These are phyloP conservation scores for Andrena dorsata DNA, from an alignment of 2,888 invertebrate species.

Conservation along the genomic window DNA sequence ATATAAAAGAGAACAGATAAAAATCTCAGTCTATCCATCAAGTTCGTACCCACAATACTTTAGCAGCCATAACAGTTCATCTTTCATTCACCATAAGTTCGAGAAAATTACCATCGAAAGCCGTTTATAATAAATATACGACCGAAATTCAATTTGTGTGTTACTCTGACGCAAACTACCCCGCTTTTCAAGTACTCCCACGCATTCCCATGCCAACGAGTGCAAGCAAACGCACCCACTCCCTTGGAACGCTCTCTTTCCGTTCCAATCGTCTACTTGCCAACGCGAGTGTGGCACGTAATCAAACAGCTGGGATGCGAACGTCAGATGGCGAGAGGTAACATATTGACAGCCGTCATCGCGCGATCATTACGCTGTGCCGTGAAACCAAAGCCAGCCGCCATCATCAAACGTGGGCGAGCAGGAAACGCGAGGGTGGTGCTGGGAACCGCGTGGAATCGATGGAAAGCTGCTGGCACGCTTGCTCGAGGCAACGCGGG, in stretches of 20 bases:
- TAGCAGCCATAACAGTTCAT: neutral
- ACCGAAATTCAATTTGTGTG: neutral
- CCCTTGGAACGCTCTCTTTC: neutral
- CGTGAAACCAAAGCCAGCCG: slow-evolving; percentile 43
- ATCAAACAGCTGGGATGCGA: slow-evolving; percentile 71
- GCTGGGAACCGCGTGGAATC: slow-evolving; percentile 35
- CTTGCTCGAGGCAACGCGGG: slow-evolving; percentile 66
- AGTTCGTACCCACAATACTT: no score
- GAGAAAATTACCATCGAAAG: neutral
- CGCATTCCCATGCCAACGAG: neutral
- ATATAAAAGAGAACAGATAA: no score
- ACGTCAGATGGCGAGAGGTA: slow-evolving; percentile 35
- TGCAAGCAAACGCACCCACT: neutral
- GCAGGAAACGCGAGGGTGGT: slow-evolving; percentile 30
- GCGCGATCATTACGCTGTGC: slow-evolving; percentile 73
- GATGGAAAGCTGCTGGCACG: slow-evolving; percentile 53
- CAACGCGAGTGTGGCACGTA: slow-evolving; percentile 70
- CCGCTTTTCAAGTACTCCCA: neutral
- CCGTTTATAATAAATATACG: neutral
- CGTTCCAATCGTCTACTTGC: slow-evolving; percentile 37
- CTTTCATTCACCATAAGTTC: neutral
- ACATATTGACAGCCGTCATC: slow-evolving; percentile 78
- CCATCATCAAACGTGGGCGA: slow-evolving; percentile 20
- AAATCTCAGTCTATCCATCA: no score
- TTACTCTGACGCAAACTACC: neutral